Evolutionary conservation across 2,113 vertebrate species (phyloP).

Genomic region (Arenaria interpres): DNA sequence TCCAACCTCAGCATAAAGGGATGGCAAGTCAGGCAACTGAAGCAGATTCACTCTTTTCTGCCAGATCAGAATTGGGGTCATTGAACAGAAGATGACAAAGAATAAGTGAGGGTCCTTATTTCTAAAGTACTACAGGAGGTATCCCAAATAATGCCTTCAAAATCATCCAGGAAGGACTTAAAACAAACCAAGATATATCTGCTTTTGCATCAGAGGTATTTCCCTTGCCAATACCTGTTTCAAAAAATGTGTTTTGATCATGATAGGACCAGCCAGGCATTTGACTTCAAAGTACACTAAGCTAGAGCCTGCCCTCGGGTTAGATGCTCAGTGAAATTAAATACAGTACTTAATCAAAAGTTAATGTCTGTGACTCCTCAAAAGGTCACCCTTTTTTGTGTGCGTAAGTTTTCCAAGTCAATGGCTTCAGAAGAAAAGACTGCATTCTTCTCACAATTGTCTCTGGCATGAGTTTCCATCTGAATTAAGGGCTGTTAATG

Average conservation of each 20-base stretch:
- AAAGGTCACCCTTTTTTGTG: conserved; percentile 45
- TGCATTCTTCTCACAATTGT: not conserved
- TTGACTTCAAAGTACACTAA: conserved; percentile 51
- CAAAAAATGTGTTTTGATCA: not conserved
- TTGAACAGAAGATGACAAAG: not conserved
- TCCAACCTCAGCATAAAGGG: not conserved
- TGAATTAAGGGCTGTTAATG: not conserved
- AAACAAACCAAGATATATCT: not conserved
- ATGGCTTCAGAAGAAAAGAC: not conserved
- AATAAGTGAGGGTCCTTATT: not conserved
- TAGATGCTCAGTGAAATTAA: conserved; percentile 64
- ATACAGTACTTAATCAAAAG: conserved; percentile 40
- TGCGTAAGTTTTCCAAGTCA: not conserved
- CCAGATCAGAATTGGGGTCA: not conserved
- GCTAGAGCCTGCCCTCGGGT: conserved; percentile 38
- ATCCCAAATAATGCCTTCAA: not conserved
- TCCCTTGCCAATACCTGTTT: not conserved
- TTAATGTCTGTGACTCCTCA: conserved; percentile 45
- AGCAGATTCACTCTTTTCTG: not conserved
- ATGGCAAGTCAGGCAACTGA: not conserved
- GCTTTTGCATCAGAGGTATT: not conserved
- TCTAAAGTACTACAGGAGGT: not conserved
- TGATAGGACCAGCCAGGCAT: conserved; percentile 21
- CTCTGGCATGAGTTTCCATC: not conserved
- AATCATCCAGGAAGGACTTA: not conserved